Conservation (phyloP, 2,113 vertebrate species). For the Aplodontia rufa region DNA sequence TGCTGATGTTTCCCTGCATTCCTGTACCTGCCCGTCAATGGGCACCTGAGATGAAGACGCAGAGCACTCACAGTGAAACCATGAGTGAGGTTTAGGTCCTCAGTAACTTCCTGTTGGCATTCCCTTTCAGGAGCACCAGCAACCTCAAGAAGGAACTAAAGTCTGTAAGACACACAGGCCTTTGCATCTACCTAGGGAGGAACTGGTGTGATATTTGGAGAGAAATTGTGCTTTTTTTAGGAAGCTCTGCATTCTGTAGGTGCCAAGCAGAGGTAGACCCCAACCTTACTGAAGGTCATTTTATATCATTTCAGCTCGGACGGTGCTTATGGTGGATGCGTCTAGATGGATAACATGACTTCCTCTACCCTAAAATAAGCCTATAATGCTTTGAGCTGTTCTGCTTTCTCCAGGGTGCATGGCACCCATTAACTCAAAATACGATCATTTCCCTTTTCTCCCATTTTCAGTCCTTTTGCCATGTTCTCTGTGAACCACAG, state of each 20-base stretch:
- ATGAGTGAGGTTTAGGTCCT: background rate
- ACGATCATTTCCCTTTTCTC: constrained; percentile 51
- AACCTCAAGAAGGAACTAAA: background rate
- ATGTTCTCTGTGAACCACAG: constrained; percentile 48
- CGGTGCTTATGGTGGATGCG: constrained; percentile 77
- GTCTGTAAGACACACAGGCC: background rate
- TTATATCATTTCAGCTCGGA: constrained; percentile 83
- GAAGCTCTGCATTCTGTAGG: constrained; percentile 64
- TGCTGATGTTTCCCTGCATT: background rate
- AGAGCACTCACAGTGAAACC: background rate
- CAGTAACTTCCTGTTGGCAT: background rate
- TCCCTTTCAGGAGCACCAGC: background rate
- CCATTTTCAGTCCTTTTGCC: constrained; percentile 53
- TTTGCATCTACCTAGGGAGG: background rate
- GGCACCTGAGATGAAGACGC: background rate
- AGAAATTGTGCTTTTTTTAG: background rate
- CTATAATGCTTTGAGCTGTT: constrained; percentile 58
- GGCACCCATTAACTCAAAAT: constrained; percentile 42
- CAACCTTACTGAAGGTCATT: constrained; percentile 80
- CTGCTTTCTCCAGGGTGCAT: constrained; percentile 59
- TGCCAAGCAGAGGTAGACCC: constrained; percentile 47
- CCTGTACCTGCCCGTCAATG: background rate
- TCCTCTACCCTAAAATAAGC: constrained; percentile 62
- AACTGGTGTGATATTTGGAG: background rate
- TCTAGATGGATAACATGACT: constrained; percentile 67